Percentiles rank a stretch among this genome's conserved stretches.
These are phyloP conservation scores for Coremacera marginata DNA, from an alignment of 2,888 invertebrate genomes.

Conservation along the genomic window DNA sequence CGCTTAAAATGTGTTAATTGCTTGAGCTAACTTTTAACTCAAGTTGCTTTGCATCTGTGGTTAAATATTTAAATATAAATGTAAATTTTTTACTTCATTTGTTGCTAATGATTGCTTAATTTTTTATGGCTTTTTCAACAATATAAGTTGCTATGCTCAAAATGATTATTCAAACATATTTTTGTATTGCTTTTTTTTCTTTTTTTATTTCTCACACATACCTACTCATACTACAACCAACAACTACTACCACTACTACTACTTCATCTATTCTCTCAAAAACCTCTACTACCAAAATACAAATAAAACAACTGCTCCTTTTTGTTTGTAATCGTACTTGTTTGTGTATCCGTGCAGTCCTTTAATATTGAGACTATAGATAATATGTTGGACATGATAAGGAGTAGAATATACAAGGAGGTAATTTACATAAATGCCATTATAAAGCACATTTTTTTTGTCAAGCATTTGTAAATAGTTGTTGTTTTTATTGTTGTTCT, in stretches of 20 bases:
- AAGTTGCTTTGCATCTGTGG: neutral
- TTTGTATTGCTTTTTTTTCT: constrained; percentile 29
- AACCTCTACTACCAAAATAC: constrained; percentile 21
- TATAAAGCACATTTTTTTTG: constrained; percentile 6
- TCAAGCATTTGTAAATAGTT: constrained; percentile 8
- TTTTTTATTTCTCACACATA: constrained; percentile 42
- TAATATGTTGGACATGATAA: constrained; percentile 56
- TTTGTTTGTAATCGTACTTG: constrained; percentile 38
- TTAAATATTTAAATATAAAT: neutral
- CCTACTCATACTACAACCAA: constrained; percentile 19
- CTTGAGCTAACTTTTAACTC: neutral
- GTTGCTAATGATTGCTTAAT: constrained; percentile 24
- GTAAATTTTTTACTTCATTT: neutral
- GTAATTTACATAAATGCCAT: constrained; percentile 48
- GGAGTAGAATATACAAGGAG: constrained; percentile 56
- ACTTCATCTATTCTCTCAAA: constrained; percentile 18
- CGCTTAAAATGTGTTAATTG: too few species aligned
- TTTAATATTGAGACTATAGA: constrained; percentile 54
- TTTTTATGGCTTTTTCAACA: constrained; percentile 35
- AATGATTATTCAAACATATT: constrained; percentile 24
- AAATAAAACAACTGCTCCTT: constrained; percentile 44
- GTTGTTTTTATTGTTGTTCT: neutral
- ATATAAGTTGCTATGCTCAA: neutral
- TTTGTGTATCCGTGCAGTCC: constrained; percentile 50
- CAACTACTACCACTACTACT: constrained; percentile 10